Evolutionary conservation across 2,797 vertebrate species (phyloP), one percentile per base, ranked within the genome.

Genomic region (Australoheros facetus): DNA sequence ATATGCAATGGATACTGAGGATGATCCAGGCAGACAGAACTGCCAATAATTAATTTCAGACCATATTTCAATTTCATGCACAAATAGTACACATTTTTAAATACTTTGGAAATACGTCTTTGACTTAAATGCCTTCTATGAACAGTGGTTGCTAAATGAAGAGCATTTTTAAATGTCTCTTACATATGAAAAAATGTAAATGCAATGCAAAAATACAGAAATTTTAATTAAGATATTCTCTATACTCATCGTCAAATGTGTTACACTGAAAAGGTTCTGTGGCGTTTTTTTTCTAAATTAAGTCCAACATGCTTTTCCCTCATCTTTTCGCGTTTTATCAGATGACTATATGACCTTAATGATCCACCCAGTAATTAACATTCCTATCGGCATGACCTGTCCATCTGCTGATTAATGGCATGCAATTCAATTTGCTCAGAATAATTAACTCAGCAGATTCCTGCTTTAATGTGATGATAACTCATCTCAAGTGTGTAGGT

Each of bases 401-500:
- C 88, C 87, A 89, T 93, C 78, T 87, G 83, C 87, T 94, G 92
- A 94, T 94, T 93, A 93, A 94, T 92, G 81, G 70, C 84, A 88
- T 86, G 89, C 85, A 86, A 94, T 94, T 93, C 88, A 92, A 94
- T 94, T 92, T 93, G 81, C 86, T 84, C 75, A 83, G 89, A 93
- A 91, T 92, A 94, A 95, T 94, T 94, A 94, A 91, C 92, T 92
- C 90, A 91, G 91, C 88, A 91, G 89, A 93, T 93, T 91, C 77
- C 80, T 6, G 13, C 80, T 88, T 91, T 94, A 93, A 93, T 93
- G 84, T 88, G 88, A 86, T 79, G 87, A 93, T 94, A 93, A 91
- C 57, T 93, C 89, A 93, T 84, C 57, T 69, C 54, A 30, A 54
- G 79, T 53, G 45, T 39, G 58, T 56, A 72, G 77, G 71, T 66